A percentile compares a stretch with the other conserved stretches of the same genome.
Evolutionary conservation across 2,113 vertebrate species (phyloP).

Genomic region (Lepisosteus osseus): DNA sequence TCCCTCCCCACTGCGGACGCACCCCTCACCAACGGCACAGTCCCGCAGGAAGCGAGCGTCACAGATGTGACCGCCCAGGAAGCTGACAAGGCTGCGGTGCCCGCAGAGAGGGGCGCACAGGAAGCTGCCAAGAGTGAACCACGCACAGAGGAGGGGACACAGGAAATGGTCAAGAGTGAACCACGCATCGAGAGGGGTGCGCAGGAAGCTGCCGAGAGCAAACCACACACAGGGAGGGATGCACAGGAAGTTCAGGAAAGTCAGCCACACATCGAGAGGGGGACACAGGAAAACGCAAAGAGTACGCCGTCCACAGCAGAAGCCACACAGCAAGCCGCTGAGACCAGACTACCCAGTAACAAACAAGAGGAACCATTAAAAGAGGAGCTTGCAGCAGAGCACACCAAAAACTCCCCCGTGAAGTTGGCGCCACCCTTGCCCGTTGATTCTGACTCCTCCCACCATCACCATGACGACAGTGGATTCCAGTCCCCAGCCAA

Average conservation of each 20-base stretch:
- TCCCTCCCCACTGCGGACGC: not conserved
- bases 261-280: slow-evolving; percentile 27
- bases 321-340: slow-evolving; percentile 28
- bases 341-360: not conserved
- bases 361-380: slow-evolving; percentile 37
- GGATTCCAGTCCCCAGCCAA: slow-evolving; percentile 44
- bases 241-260: slow-evolving; percentile 24
- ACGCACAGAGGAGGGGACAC: slow-evolving; percentile 24
- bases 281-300: slow-evolving; percentile 15
- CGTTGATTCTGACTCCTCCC: slow-evolving; percentile 20
- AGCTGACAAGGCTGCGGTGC: no score
- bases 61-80: slow-evolving; percentile 19
- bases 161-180: not conserved
- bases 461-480: slow-evolving; percentile 31
- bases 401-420: slow-evolving; percentile 22
- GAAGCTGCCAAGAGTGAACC: slow-evolving; percentile 9
- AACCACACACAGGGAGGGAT: slow-evolving; percentile 3
- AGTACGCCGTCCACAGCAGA: not conserved
- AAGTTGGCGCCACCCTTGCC: slow-evolving; percentile 15
- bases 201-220: slow-evolving; percentile 18
- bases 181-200: slow-evolving; percentile 23
- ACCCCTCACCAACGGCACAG: slow-evolving; percentile 43
- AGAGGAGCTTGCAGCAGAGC: slow-evolving; percentile 28
- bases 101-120: no score
- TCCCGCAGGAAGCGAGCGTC: slow-evolving; percentile 12